A percentile compares a stretch with the other conserved stretches of the same genome.
These are phyloP conservation scores for Catharus minimus DNA, from an alignment of 2,113 vertebrate genomes.

Conservation along the genomic window DNA sequence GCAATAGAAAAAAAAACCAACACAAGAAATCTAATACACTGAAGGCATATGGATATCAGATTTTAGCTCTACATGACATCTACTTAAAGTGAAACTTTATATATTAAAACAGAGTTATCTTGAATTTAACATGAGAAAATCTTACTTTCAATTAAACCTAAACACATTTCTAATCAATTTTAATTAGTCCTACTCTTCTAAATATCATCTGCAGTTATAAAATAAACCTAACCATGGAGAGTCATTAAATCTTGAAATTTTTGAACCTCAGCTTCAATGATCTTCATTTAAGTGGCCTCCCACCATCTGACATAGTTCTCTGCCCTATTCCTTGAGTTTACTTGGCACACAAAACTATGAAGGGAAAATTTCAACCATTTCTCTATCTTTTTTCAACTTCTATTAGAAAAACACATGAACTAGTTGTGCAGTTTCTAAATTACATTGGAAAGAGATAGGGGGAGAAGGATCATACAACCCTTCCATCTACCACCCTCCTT, in stretches of 20 bases:
- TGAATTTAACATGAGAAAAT: conserved; percentile 46
- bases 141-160: conserved; percentile 56
- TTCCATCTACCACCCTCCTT: background rate
- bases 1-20: background rate
- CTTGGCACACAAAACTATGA: background rate
- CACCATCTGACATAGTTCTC: conserved; percentile 35
- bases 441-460: background rate
- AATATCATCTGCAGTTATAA: conserved; percentile 71
- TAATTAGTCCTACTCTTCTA: conserved; percentile 65
- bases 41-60: background rate
- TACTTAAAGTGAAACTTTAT: background rate
- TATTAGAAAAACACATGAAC: background rate
- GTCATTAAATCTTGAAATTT: conserved; percentile 68
- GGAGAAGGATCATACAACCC: rapidly evolving
- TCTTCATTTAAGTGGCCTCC: conserved; percentile 14
- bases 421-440: background rate
- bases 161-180: conserved; percentile 58
- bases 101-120: conserved; percentile 23
- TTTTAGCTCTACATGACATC: background rate
- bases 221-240: conserved; percentile 65
- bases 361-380: background rate
- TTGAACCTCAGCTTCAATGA: conserved; percentile 57
- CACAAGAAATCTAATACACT: background rate
- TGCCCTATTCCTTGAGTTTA: background rate
- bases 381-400: background rate